Conservation (phyloP, 2,113 vertebrate genomes). For the Rhodinocichla rosea region DNA sequence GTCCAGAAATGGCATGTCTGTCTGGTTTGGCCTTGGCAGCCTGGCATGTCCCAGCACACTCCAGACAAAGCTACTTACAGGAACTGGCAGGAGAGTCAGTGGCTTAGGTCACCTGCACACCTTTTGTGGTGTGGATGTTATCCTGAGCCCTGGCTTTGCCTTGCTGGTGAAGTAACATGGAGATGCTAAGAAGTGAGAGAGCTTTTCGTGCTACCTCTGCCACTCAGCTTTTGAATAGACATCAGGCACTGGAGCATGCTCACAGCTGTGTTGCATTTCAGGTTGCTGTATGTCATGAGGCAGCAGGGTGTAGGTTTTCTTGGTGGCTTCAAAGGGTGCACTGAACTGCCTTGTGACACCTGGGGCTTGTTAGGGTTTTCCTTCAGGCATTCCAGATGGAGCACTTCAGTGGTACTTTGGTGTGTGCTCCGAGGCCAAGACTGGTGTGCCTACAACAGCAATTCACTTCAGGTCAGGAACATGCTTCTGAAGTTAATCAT, state of each 20-base stretch:
- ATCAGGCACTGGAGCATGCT: not conserved
- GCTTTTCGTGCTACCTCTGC: not conserved
- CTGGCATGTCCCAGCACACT: not conserved
- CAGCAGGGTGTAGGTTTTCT: not conserved
- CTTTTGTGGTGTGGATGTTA: not conserved
- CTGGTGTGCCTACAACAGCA: not conserved
- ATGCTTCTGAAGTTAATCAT: slow-evolving; percentile 7
- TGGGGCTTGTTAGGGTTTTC: slow-evolving; percentile 33
- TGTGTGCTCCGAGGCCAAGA: not conserved
- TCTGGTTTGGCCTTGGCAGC: not conserved
- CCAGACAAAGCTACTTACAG: not conserved
- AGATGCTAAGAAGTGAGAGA: not conserved
- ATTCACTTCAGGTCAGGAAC: not conserved
- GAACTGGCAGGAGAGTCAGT: not conserved
- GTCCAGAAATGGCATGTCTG: not conserved
- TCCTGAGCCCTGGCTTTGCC: not conserved
- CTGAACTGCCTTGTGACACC: not conserved
- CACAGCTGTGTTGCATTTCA: slow-evolving; percentile 27
- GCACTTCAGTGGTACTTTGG: not conserved
- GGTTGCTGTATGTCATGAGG: not conserved
- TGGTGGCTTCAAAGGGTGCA: slow-evolving; percentile 12
- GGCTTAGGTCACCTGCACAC: not conserved
- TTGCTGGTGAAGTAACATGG: not conserved
- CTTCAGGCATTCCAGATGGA: not conserved
- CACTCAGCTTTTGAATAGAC: not conserved